Evolutionary conservation across 2,113 vertebrate species (phyloP).

Genomic region (Eptesicus fuscus): DNA sequence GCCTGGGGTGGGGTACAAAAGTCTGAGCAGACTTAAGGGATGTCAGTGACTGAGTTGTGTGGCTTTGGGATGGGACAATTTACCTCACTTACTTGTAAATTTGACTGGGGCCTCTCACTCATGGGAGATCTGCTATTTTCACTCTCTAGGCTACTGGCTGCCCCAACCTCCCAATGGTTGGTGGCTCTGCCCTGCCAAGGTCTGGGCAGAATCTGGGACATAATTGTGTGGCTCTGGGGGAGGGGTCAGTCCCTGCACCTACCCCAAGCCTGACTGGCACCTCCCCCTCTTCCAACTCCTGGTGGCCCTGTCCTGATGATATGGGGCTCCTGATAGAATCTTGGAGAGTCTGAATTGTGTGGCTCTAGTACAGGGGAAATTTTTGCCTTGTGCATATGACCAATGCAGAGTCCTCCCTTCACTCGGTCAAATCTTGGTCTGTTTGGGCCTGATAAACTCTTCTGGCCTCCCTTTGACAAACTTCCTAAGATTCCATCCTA

Average conservation of each 20-base stretch:
- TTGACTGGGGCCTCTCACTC: not conserved
- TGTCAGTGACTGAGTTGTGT: not conserved
- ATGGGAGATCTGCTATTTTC: not conserved
- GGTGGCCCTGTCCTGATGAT: not conserved
- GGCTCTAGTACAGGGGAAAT: not conserved
- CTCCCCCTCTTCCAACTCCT: not conserved
- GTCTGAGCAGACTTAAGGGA: not conserved
- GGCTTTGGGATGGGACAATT: not conserved
- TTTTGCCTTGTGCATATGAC: not conserved
- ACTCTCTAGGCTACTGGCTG: not conserved
- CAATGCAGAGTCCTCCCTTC: not conserved
- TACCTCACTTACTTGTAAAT: not conserved
- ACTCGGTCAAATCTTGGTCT: not conserved
- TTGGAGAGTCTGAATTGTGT: not conserved
- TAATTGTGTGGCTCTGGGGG: not conserved
- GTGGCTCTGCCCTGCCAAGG: not conserved
- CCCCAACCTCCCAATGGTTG: not conserved
- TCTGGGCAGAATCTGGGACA: not conserved
- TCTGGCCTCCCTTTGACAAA: not conserved
- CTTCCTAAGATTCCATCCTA: not conserved
- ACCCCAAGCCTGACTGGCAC: not conserved
- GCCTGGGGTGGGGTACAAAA: not conserved
- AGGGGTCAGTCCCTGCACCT: not conserved
- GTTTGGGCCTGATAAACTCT: not conserved
- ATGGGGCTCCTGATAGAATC: not conserved